These are phyloP conservation scores for Ctenodactylus gundi DNA, from an alignment of 2,113 vertebrate species.

Conservation along the genomic window DNA sequence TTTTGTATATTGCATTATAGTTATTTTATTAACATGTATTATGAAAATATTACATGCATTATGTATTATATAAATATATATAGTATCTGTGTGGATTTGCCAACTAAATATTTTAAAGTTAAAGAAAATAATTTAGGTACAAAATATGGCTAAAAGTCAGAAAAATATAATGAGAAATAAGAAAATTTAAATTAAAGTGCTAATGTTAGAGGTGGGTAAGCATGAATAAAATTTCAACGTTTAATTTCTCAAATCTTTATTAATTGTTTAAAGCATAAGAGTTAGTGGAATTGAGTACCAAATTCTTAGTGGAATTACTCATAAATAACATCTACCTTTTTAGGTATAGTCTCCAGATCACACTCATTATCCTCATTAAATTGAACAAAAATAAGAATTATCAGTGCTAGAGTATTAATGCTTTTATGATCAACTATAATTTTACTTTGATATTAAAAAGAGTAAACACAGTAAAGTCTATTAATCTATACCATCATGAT, in stretches of 20 bases:
- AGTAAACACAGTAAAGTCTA: slow-evolving; percentile 69
- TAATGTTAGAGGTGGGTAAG: background rate
- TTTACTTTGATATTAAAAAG: slow-evolving; percentile 74
- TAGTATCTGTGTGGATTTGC: background rate
- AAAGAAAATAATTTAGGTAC: background rate
- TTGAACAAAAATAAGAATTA: slow-evolving; percentile 76
- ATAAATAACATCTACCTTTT: slow-evolving; percentile 55
- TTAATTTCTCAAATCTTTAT: slow-evolving; percentile 6
- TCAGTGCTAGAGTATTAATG: slow-evolving; percentile 71
- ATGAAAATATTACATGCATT: background rate
- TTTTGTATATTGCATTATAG: background rate
- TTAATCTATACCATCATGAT: slow-evolving; percentile 38
- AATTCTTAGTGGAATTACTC: slow-evolving; percentile 72
- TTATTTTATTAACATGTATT: background rate
- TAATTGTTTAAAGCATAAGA: slow-evolving; percentile 53
- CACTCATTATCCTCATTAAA: slow-evolving; percentile 75
- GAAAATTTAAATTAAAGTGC: background rate
- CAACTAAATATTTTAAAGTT: background rate
- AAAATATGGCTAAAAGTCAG: background rate
- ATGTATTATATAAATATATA: background rate
- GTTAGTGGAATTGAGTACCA: slow-evolving; percentile 49
- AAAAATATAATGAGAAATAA: background rate
- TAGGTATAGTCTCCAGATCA: slow-evolving; percentile 71
- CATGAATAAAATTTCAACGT: background rate
- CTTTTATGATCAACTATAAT: slow-evolving; percentile 78